Evolutionary conservation across 2,113 vertebrate species (phyloP), one percentile per base, ranked within the genome.

Genomic region (Oncorhynchus gorbuscha): DNA sequence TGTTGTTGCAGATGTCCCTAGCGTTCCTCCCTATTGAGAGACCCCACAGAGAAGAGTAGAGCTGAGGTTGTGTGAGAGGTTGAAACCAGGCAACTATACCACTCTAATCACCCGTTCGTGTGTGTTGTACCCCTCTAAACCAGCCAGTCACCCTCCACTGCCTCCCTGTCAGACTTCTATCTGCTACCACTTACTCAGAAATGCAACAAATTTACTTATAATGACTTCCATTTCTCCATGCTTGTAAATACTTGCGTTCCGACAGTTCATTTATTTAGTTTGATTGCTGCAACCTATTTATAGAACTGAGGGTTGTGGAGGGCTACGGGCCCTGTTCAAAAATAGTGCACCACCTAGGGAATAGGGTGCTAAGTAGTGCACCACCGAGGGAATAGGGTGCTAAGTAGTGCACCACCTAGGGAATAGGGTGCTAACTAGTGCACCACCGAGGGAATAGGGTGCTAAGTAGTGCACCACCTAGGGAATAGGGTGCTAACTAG

Each of bases 181-280:
- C 93, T 94, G 94, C 91, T 94, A 95, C 88, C 93, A 94, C 92
- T 95, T 94, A 95, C 81, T 86, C 76, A 89, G 85, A 94, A 93
- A 92, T 85, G 76, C 87, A 92, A 91, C 91, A 92, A 83, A 93
- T 91, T 93, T 93, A 86, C 89, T 91, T 89, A 86, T 92, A 94
- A 94, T 94, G 70, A 1, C 90, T 91, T 87, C 90, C 90, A 93
- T 93, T 90, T 92, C 91, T 89, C 86, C 77, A 68, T 80, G 72
- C 86, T 93, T 90, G 88, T 93, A 92, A 93, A 94, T 90, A 92
- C 91, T 91, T 88, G 81, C 78, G 66, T 72, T 81, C 87, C 95
- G 94, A 94, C 93, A 92, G 91, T 92, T 92, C 90, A 94, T 95
- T 95, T 94, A 92, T 95, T 93, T 92, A 81, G 84, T 91, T 84